These are phyloP conservation scores for Allygus modestus DNA, from an alignment of 2,888 invertebrate genomes.

Conservation along the genomic window DNA sequence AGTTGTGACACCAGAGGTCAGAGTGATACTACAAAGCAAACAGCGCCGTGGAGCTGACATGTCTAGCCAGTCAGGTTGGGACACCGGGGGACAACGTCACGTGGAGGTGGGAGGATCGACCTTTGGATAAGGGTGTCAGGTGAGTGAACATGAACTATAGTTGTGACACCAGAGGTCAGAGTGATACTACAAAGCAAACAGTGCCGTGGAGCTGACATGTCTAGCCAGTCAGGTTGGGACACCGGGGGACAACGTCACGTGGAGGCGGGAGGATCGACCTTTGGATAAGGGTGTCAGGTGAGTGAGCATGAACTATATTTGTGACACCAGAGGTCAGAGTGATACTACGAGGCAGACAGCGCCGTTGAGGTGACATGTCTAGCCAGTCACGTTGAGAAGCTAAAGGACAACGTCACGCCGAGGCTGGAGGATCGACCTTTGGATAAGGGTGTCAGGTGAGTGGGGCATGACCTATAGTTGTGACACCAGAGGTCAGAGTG, in stretches of 20 bases:
- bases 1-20: too few relatives aligned
- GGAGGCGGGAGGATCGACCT: slow-evolving; percentile 79
- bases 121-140: slow-evolving; percentile 76
- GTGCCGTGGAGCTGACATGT: slow-evolving; percentile 62
- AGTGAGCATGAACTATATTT: too few relatives aligned
- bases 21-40: too few relatives aligned
- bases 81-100: too few relatives aligned
- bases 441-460: slow-evolving; percentile 75
- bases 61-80: too few relatives aligned
- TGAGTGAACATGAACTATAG: slow-evolving; percentile 73
- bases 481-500: too few relatives aligned
- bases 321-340: too few relatives aligned
- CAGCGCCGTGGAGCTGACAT: too few relatives aligned
- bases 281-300: slow-evolving; percentile 76
- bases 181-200: slow-evolving; percentile 75
- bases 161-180: too few relatives aligned
- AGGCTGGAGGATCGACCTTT: slow-evolving; percentile 77
- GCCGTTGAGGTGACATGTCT: slow-evolving; percentile 77
- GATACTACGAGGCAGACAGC: slow-evolving; percentile 78
- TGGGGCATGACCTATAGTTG: too few relatives aligned
- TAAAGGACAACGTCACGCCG: slow-evolving; percentile 77
- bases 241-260: slow-evolving; percentile 75
- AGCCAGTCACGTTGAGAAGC: slow-evolving; percentile 75
- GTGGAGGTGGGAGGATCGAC: too few relatives aligned
- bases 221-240: too few relatives aligned